Evolutionary conservation across 2,797 vertebrate species (phyloP).

Genomic region (Gymnoscopelus microlampas): DNA sequence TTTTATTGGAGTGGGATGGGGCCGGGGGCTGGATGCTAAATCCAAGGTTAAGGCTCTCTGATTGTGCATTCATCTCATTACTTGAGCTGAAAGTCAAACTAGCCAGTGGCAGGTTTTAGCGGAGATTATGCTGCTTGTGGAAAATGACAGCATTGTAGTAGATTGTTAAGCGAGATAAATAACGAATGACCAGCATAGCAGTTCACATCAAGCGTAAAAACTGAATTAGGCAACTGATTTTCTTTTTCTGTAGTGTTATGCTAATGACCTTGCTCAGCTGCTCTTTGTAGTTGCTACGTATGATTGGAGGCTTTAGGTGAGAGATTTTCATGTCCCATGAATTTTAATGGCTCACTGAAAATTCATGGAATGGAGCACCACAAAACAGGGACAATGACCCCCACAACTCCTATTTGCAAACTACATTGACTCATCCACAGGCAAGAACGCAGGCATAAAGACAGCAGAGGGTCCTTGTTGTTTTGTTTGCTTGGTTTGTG

Average conservation of each 20-base stretch:
- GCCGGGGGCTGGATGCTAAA: conserved; percentile 52
- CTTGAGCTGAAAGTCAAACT: conserved; percentile 22
- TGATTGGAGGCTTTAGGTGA: too few relatives aligned
- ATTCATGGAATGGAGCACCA: too few relatives aligned
- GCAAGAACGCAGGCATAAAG: conserved; percentile 24
- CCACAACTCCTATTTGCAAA: too few relatives aligned
- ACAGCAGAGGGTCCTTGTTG: conserved; percentile 17
- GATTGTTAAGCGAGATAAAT: conserved; percentile 11
- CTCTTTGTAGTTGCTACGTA: too few relatives aligned
- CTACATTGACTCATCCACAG: conserved; percentile 12
- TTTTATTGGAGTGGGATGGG: conserved; percentile 48
- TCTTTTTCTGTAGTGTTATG: conserved; percentile 26
- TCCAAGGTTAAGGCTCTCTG: conserved; percentile 69
- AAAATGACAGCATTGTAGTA: conserved; percentile 33
- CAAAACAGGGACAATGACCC: too few relatives aligned
- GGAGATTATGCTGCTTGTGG: conserved; percentile 28
- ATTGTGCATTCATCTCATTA: conserved; percentile 65
- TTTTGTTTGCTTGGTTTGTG: conserved; percentile 28
- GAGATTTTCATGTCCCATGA: too few relatives aligned
- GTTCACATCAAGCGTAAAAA: conserved; percentile 38
- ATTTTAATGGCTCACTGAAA: too few relatives aligned
- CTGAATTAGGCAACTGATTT: conserved; percentile 8
- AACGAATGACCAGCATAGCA: conserved; percentile 5
- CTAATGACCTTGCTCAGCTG: too few relatives aligned
- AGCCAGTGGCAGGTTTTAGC: conserved; percentile 42